Base-by-base conservation (phyloP, 2,797 vertebrate genomes). In the Melanitta fusca region DNA sequence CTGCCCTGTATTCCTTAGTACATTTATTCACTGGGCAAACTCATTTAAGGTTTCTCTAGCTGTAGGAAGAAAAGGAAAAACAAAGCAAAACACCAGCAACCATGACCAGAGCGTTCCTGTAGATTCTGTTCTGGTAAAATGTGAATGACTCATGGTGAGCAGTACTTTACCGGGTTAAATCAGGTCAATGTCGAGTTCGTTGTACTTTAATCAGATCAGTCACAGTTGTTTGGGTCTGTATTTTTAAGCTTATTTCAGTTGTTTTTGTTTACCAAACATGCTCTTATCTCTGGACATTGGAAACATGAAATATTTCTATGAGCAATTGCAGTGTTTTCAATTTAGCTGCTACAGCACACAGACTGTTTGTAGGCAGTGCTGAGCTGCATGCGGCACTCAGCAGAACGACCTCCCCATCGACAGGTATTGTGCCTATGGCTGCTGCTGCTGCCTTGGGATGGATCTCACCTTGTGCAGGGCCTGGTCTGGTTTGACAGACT, bases 171-270 rank as follows among this genome's bases (percentile, higher is more conserved):
- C 43, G 68, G 96, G 95, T 97, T 93, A 91, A n/a, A n/a, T 73
- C 16, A 21, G 93, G 92, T 96, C 96, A 92, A 2, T 19, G 9
- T 71, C 30, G 62, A 53, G 69, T 93, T 93, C 85, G 94, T 88
- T 96, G 91, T 93, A 93, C 92, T 97, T 97, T 93, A 95, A 82
- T 95, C 96, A 80, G 45, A 84, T 80, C 89, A 53, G 85, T 96
- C 82, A 91, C 82, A 83, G 88, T 95, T 88, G 80, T 92, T 96
- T 91, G 73, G 77, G 28, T 92, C 83, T 93, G 62, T 82, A 83
- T 84, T 79, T 85, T 68, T 80, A 94, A 89, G 83, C 80, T 88
- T 72, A 53, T 78, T 95, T 87, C 62, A 14, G 22, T 91, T 95
- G 66, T 56, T 88, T 93, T 73, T 95, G 47, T 96, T 94, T 94